A percentile compares a stretch with the other conserved stretches of the same genome.
Conservation (phyloP, 2,888 invertebrate genomes). For the Sphaerophoria rueppellii region DNA sequence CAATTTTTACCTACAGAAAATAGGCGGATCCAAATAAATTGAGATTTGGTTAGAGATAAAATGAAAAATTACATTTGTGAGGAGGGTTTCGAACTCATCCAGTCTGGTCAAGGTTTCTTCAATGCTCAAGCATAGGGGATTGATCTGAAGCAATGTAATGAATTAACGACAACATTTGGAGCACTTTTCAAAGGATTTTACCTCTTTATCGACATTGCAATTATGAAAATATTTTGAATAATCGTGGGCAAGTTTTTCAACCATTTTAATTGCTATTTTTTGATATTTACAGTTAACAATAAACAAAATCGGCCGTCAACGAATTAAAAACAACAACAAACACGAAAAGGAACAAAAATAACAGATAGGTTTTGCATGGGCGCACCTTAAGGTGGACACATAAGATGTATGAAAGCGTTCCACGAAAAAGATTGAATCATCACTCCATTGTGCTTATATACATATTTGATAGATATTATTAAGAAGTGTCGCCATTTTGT, state of each 20-base stretch:
- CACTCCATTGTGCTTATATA: too few species aligned
- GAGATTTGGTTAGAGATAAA: not conserved
- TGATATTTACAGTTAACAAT: constrained; percentile 8
- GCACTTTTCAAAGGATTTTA: constrained; percentile 73
- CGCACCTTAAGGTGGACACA: too few species aligned
- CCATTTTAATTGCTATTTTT: constrained; percentile 36
- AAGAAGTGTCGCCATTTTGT: too few species aligned
- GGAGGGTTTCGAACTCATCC: constrained; percentile 86
- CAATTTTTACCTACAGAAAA: constrained; percentile 78
- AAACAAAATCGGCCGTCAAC: not conserved
- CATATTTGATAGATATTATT: too few species aligned
- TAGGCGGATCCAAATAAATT: not conserved
- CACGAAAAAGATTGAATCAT: too few species aligned
- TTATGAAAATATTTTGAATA: constrained; percentile 84
- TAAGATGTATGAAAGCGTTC: too few species aligned
- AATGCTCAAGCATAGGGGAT: constrained; percentile 85
- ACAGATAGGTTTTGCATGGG: not conserved
- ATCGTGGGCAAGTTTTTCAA: constrained; percentile 81
- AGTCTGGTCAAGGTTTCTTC: constrained; percentile 87
- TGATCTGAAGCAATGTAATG: constrained; percentile 76
- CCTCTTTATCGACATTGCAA: constrained; percentile 83
- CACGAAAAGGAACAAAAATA: not conserved
- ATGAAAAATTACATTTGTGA: constrained; percentile 83
- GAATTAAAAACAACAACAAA: constrained; percentile 7
- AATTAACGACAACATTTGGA: not conserved